Conservation (phyloP, 2,888 invertebrate genomes). For the Sarcophaga rosellei region DNA sequence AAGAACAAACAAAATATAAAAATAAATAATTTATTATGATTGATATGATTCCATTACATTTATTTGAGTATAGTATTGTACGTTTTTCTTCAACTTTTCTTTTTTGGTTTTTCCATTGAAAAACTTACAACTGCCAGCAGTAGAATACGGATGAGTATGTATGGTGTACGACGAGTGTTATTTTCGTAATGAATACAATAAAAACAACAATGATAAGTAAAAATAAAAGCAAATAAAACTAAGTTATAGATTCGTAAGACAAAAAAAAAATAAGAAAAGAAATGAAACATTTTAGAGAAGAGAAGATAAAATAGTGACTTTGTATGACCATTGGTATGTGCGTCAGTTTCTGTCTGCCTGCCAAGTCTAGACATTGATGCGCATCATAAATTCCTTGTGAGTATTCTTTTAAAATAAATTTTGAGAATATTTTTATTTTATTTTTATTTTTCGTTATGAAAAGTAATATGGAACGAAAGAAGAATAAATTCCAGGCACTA, state of each 20-base stretch:
- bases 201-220: too few species aligned
- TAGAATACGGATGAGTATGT: too few species aligned
- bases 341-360: not conserved
- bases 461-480: too few species aligned
- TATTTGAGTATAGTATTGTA: not conserved
- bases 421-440: too few species aligned
- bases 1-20: not conserved
- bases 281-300: not conserved
- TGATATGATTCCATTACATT: conserved; percentile 36
- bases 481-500: too few species aligned
- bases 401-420: not conserved
- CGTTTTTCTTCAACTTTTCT: not conserved
- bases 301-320: not conserved
- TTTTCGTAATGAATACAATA: not conserved
- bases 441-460: too few species aligned
- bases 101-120: not conserved
- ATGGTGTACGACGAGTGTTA: not conserved
- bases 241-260: too few species aligned
- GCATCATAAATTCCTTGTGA: not conserved
- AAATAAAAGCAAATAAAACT: not conserved
- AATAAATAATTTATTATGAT: conserved; percentile 26
- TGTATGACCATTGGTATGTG: not conserved
- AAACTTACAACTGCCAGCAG: not conserved
- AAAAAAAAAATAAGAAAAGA: not conserved
- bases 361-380: conserved; percentile 21